Evolutionary conservation across 2,797 vertebrate genomes (phyloP).

Genomic region (Premnoplex brunnescens): DNA sequence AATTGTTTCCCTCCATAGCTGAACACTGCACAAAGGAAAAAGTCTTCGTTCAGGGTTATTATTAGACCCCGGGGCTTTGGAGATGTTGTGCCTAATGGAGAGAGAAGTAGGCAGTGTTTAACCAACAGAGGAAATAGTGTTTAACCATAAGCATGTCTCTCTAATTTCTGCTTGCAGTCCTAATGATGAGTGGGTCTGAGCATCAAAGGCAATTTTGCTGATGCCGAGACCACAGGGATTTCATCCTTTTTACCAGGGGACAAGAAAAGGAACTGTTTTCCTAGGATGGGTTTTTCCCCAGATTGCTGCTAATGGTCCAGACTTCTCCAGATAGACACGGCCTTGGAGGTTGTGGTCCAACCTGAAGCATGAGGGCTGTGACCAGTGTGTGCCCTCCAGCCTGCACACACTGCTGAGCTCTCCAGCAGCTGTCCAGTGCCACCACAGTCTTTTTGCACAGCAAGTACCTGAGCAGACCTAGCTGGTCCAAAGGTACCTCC

Average conservation of each 20-base stretch:
- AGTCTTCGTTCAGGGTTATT: background rate
- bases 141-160: constrained; percentile 28
- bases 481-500: background rate
- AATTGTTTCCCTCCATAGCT: background rate
- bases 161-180: constrained; percentile 26
- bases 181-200: background rate
- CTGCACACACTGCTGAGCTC: background rate
- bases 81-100: constrained; percentile 1
- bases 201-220: constrained; percentile 32
- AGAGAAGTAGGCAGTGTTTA: constrained; percentile 29
- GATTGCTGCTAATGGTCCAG: background rate
- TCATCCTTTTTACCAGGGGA: background rate
- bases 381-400: background rate
- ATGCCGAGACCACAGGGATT: background rate
- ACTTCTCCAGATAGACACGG: background rate
- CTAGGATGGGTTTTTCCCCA: background rate
- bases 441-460: background rate
- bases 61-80: background rate
- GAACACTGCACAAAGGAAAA: background rate
- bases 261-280: background rate
- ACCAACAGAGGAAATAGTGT: constrained; percentile 31
- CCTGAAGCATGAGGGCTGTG: background rate
- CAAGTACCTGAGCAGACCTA: background rate
- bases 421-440: background rate
- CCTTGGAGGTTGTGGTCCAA: background rate